Conservation (phyloP, 2,113 vertebrate species). For the Peromyscus polionotus region DNA sequence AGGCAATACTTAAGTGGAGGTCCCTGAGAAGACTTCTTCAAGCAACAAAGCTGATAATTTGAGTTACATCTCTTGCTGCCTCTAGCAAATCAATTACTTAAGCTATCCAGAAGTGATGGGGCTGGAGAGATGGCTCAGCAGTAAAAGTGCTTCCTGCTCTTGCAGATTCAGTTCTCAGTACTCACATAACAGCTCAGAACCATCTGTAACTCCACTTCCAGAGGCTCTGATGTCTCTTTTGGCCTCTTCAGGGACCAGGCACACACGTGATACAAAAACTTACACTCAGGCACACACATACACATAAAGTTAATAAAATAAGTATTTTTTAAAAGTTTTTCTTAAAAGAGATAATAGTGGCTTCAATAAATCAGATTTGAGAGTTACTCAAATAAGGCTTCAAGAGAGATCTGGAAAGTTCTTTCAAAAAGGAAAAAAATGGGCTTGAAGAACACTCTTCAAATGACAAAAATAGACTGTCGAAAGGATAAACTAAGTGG, state of each 20-base stretch:
- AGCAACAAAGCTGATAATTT: background rate
- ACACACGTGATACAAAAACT: background rate
- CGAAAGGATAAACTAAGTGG: background rate
- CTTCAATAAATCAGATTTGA: background rate
- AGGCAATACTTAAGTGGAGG: background rate
- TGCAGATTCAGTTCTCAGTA: background rate
- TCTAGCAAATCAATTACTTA: background rate
- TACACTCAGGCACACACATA: background rate
- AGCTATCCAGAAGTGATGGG: background rate
- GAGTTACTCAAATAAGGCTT: background rate
- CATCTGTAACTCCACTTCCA: background rate
- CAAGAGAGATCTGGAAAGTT: background rate
- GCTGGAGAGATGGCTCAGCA: background rate
- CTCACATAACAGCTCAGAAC: background rate
- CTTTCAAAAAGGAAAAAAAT: constrained; percentile 25
- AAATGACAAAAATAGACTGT: background rate
- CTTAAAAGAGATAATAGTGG: background rate
- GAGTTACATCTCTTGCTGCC: background rate
- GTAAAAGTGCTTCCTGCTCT: background rate
- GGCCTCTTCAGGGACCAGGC: background rate
- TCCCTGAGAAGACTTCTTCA: background rate
- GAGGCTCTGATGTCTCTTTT: background rate
- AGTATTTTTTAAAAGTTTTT: background rate
- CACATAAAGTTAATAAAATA: background rate
- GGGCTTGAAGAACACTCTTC: background rate